Conservation (phyloP, 2,113 vertebrate genomes). For the Ageneiosus marmoratus region DNA sequence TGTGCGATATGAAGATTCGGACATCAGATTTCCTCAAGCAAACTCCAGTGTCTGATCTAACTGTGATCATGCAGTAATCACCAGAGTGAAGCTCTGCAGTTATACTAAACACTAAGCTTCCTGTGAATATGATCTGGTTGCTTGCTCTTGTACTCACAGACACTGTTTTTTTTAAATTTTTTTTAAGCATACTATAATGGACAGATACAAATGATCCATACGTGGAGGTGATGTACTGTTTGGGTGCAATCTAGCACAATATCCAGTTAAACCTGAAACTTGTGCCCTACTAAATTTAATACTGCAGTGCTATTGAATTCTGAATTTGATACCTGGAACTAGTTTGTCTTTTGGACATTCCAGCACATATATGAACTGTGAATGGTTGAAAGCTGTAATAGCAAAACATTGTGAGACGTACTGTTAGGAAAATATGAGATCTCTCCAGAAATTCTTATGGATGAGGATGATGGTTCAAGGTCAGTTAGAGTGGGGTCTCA, state of each 20-base stretch:
- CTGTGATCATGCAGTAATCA: constrained; percentile 2
- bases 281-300: too few relatives aligned
- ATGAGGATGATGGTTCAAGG: too few relatives aligned
- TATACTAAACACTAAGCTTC: background rate
- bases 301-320: too few relatives aligned
- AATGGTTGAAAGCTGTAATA: background rate
- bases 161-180: background rate
- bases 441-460: too few relatives aligned
- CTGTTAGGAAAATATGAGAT: too few relatives aligned
- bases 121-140: background rate
- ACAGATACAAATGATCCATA: too few relatives aligned
- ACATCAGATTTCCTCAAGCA: background rate
- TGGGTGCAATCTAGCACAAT: too few relatives aligned
- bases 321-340: background rate
- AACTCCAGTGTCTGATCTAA: constrained; percentile 13
- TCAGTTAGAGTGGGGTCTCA: too few relatives aligned
- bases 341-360: background rate
- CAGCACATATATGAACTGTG: background rate
- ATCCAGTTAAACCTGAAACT: too few relatives aligned
- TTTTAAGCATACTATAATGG: too few relatives aligned
- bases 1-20: background rate
- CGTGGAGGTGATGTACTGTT: too few relatives aligned
- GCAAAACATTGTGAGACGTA: too few relatives aligned
- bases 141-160: background rate
- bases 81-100: constrained; percentile 3